These are phyloP conservation scores for Coelinius sp. DNA, from an alignment of 2,888 invertebrate species.

Conservation along the genomic window DNA sequence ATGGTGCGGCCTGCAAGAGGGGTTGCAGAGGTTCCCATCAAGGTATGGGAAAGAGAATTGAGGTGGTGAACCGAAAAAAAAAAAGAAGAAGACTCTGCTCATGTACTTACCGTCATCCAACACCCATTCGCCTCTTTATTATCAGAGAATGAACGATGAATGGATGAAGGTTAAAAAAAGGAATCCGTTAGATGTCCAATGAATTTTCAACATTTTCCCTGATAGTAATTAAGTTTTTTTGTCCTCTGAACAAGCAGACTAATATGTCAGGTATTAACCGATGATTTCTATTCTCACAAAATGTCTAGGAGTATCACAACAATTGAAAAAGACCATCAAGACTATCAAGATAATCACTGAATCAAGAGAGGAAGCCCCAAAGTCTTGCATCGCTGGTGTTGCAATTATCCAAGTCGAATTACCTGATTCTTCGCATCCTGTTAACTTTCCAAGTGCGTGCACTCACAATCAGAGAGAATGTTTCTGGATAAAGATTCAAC, in stretches of 20 bases:
- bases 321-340: neutral
- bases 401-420: conserved; percentile 38
- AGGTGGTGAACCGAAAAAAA: conserved; percentile 43
- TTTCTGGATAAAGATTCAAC: conserved; percentile 30
- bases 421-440: conserved; percentile 53
- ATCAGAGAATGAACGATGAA: conserved; percentile 43
- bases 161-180: conserved; percentile 33
- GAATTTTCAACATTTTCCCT: conserved; percentile 36
- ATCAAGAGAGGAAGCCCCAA: neutral
- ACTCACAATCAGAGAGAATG: neutral
- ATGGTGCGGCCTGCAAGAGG: conserved; percentile 54
- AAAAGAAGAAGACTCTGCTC: conserved; percentile 38
- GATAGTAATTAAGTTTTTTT: neutral
- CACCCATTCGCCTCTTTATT: conserved; percentile 56
- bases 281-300: neutral
- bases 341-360: conserved; percentile 13
- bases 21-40: conserved; percentile 40
- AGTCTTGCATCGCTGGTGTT: conserved; percentile 39
- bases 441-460: conserved; percentile 53
- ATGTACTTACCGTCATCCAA: conserved; percentile 50
- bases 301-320: neutral
- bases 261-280: neutral
- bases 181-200: conserved; percentile 30
- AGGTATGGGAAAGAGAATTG: conserved; percentile 17
- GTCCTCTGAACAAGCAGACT: conserved; percentile 12